These are phyloP conservation scores for Aotus griseimembra DNA, from an alignment of 2,797 vertebrate species.

Conservation along the genomic window DNA sequence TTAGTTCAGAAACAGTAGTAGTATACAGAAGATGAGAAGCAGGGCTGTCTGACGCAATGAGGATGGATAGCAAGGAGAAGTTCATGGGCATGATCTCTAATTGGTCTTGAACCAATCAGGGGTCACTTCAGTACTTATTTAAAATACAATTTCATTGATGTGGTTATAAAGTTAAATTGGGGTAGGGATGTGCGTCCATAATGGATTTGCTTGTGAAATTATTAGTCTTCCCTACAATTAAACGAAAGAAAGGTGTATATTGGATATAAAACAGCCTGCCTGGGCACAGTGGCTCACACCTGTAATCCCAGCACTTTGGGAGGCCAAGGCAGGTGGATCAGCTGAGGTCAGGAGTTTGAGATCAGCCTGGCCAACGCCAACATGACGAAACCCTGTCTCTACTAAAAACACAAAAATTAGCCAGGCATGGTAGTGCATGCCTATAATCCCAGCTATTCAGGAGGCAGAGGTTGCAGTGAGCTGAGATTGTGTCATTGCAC, in stretches of 20 bases:
- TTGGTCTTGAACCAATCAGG: not conserved
- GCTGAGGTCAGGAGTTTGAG: no score
- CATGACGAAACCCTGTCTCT: no score
- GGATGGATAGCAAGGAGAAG: not conserved
- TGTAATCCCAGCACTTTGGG: no score
- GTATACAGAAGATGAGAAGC: fast-evolving
- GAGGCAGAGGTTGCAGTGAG: no score
- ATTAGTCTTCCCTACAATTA: not conserved
- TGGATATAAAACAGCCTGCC: not conserved
- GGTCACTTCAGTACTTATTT: not conserved
- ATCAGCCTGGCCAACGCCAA: no score
- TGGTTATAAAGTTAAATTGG: not conserved
- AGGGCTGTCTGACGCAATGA: not conserved
- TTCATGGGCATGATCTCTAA: fast-evolving
- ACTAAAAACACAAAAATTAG: no score
- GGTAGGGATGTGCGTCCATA: not conserved
- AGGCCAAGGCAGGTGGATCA: no score
- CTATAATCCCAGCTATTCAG: no score
- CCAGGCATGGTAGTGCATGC: no score
- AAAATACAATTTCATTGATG: not conserved
- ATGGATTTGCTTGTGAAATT: not conserved
- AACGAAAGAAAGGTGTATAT: not conserved
- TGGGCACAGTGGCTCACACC: no score
- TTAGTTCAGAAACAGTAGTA: not conserved
- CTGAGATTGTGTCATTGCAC: no score